A percentile compares a stretch with the other conserved stretches of the same genome.
Conservation (phyloP, 2,888 invertebrate species). For the Trichacis sp. region DNA sequence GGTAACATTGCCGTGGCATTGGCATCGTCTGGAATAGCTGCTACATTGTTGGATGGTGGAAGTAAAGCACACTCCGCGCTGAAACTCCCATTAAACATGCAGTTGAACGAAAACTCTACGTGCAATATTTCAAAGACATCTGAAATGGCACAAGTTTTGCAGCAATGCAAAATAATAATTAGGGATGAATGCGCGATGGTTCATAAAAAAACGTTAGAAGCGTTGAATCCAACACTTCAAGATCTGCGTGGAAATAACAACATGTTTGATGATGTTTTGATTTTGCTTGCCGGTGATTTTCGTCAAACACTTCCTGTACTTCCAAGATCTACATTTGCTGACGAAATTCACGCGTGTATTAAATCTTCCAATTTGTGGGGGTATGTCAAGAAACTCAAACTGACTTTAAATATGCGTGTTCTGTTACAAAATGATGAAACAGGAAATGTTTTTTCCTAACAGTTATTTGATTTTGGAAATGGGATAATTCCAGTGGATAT, state of each 20-base stretch:
- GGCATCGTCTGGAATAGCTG: slow-evolving; percentile 68
- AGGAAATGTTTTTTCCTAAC: slow-evolving; percentile 23
- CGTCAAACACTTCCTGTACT: slow-evolving; percentile 50
- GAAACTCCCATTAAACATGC: slow-evolving; percentile 59
- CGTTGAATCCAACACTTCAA: slow-evolving; percentile 43
- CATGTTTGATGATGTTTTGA: slow-evolving; percentile 40
- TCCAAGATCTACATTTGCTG: slow-evolving; percentile 20
- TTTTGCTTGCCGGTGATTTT: slow-evolving; percentile 51
- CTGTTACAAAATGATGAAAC: slow-evolving; percentile 15
- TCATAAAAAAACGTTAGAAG: slow-evolving; percentile 57
- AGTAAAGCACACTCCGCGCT: slow-evolving; percentile 64
- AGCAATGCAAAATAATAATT: slow-evolving; percentile 51
- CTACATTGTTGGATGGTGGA: slow-evolving; percentile 62
- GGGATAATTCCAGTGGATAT: slow-evolving; percentile 21
- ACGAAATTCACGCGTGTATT: slow-evolving; percentile 48
- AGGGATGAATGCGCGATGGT: slow-evolving; percentile 66
- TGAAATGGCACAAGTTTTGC: slow-evolving; percentile 39
- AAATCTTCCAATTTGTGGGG: slow-evolving; percentile 25
- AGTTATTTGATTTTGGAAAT: slow-evolving; percentile 43
- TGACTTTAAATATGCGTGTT: slow-evolving; percentile 34
- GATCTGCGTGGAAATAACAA: slow-evolving; percentile 12
- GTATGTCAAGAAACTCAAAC: slow-evolving; percentile 30
- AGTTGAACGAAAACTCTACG: slow-evolving; percentile 28
- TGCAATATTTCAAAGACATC: slow-evolving; percentile 45
- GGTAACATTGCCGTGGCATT: slow-evolving; percentile 58